Conservation (phyloP, 2,888 invertebrate genomes). For the Chrysolina oricalcia region DNA sequence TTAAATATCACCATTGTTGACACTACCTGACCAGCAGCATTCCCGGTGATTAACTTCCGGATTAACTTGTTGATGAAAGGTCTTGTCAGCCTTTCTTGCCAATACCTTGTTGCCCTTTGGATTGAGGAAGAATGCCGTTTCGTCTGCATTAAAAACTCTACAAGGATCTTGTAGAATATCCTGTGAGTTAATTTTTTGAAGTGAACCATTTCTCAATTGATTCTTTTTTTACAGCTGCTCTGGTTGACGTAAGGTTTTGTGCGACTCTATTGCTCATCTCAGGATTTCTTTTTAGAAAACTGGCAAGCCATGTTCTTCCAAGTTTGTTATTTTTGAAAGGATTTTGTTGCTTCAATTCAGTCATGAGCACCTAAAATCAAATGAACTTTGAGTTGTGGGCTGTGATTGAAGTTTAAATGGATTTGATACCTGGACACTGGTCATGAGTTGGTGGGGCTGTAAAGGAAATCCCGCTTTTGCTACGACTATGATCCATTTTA, state of each 20-base stretch:
- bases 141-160: slow-evolving; percentile 42
- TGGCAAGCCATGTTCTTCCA: slow-evolving; percentile 19
- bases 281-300: slow-evolving; percentile 37
- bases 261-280: slow-evolving; percentile 14
- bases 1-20: slow-evolving; percentile 28
- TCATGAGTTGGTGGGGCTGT: slow-evolving; percentile 30
- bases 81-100: slow-evolving; percentile 38
- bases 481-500: slow-evolving; percentile 26
- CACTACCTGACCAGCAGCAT: slow-evolving; percentile 32
- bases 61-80: slow-evolving; percentile 33
- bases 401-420: slow-evolving; percentile 15
- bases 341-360: slow-evolving; percentile 6
- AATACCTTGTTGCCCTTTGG: slow-evolving; percentile 41
- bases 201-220: no score
- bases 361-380: neutral
- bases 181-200: neutral
- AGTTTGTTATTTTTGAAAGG: slow-evolving; percentile 27
- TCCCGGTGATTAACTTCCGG: slow-evolving; percentile 29
- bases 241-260: no score
- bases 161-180: slow-evolving; percentile 30
- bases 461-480: no score
- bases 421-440: slow-evolving; percentile 21
- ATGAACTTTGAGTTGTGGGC: neutral
- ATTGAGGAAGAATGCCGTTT: slow-evolving; percentile 40
- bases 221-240: no score